Conservation (phyloP, 2,888 invertebrate genomes). For the Cryptophagus acutangulus region DNA sequence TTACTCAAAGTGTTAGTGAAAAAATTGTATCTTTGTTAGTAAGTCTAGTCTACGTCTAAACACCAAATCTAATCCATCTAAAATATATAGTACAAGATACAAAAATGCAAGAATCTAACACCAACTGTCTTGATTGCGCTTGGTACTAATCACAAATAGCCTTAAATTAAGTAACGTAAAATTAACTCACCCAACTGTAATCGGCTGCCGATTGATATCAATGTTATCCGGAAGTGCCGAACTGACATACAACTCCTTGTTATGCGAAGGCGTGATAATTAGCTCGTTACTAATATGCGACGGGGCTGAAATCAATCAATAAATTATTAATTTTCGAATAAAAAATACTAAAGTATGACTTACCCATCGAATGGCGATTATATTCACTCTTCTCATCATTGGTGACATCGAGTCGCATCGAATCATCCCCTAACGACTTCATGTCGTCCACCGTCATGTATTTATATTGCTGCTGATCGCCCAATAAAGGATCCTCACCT, state of each 20-base stretch:
- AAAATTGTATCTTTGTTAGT: no score
- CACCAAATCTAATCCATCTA: no score
- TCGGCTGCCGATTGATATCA: conserved; percentile 58
- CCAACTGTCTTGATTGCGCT: background rate
- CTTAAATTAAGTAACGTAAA: conserved; percentile 1
- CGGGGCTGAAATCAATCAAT: conserved; percentile 34
- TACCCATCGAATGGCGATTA: conserved; percentile 47
- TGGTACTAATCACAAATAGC: background rate
- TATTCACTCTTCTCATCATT: conserved; percentile 47
- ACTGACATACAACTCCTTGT: conserved; percentile 41
- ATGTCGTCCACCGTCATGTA: conserved; percentile 80
- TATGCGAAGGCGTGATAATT: conserved; percentile 42
- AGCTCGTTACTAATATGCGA: conserved; percentile 45
- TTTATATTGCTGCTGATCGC: conserved; percentile 67
- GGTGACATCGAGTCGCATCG: conserved; percentile 51
- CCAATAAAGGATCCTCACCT: conserved; percentile 67
- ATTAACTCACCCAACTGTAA: conserved; percentile 58
- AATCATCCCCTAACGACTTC: conserved; percentile 71
- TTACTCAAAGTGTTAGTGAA: no score
- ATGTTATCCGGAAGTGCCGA: conserved; percentile 54
- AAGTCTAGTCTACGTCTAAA: no score
- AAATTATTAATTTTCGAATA: conserved; percentile 5
- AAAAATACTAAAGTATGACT: conserved; percentile 13
- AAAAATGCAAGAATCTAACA: no score
- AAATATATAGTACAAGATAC: no score